These are phyloP conservation scores for Lepilemur ruficaudatus DNA, from an alignment of 2,797 vertebrate genomes.

Conservation along the genomic window DNA sequence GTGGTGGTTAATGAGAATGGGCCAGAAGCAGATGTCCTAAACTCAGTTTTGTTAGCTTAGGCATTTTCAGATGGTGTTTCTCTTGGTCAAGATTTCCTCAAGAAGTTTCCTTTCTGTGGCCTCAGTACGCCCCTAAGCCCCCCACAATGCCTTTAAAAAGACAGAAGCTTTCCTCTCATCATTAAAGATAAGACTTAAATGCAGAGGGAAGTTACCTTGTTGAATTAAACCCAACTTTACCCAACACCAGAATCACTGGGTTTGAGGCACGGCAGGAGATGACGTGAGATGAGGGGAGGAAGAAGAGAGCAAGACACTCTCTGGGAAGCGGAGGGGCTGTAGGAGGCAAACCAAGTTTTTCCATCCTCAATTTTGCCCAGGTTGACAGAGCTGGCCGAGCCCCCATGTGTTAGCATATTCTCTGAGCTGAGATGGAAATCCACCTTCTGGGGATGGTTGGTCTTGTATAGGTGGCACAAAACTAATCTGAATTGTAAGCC, in stretches of 20 bases:
- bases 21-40: constrained; percentile 60
- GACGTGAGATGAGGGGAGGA: fast-evolving
- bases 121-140: not conserved
- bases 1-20: constrained; percentile 54
- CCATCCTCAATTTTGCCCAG: not conserved
- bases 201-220: not conserved
- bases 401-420: fast-evolving
- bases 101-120: constrained; percentile 27
- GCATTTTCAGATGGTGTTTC: constrained; percentile 59
- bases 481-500: not conserved
- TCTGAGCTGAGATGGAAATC: not conserved
- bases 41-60: constrained; percentile 45
- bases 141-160: not conserved
- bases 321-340: not conserved
- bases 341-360: not conserved
- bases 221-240: not conserved
- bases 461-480: not conserved
- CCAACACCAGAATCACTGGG: not conserved
- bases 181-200: constrained; percentile 20
- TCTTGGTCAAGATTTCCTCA: constrained; percentile 34
- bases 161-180: not conserved
- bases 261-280: not conserved
- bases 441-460: not conserved
- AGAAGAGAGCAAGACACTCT: not conserved
- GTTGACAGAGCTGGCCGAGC: not conserved